These are phyloP conservation scores for Dryobotodes eremita DNA, from an alignment of 2,888 invertebrate species.

Conservation along the genomic window DNA sequence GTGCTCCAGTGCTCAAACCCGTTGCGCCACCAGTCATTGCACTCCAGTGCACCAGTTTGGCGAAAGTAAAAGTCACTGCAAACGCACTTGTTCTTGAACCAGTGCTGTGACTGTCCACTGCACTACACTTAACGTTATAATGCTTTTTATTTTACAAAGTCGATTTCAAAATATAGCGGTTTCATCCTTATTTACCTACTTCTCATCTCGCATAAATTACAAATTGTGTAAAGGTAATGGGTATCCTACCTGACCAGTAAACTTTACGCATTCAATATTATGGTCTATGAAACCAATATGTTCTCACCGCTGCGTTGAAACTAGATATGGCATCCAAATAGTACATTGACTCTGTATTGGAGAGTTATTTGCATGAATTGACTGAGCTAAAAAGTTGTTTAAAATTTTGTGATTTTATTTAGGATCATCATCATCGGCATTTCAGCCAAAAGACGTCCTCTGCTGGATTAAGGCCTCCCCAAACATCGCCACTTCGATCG, in stretches of 20 bases:
- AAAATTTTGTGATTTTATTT: background rate
- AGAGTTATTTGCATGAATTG: background rate
- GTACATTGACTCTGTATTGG: conserved; percentile 9
- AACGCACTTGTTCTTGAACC: conserved; percentile 72
- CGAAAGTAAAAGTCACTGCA: conserved; percentile 86
- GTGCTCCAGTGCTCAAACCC: conserved; percentile 85
- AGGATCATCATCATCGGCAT: background rate
- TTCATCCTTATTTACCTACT: background rate
- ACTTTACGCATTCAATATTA: conserved; percentile 8
- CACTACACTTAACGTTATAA: conserved; percentile 24
- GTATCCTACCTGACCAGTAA: conserved; percentile 12
- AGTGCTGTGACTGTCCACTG: conserved; percentile 59
- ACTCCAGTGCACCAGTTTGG: conserved; percentile 83
- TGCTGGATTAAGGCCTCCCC: background rate
- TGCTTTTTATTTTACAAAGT: conserved; percentile 15
- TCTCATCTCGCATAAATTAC: conserved; percentile 3
- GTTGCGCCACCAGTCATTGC: conserved; percentile 80
- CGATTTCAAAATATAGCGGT: background rate
- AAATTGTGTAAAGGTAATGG: conserved; percentile 12
- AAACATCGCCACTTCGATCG: background rate
- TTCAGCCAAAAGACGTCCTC: background rate
- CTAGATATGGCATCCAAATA: conserved; percentile 32
- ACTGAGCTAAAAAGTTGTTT: background rate
- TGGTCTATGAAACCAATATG: conserved; percentile 39
- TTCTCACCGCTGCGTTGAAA: conserved; percentile 38